Conservation (phyloP, 2,797 vertebrate species). For the Discoglossus pictus region DNA sequence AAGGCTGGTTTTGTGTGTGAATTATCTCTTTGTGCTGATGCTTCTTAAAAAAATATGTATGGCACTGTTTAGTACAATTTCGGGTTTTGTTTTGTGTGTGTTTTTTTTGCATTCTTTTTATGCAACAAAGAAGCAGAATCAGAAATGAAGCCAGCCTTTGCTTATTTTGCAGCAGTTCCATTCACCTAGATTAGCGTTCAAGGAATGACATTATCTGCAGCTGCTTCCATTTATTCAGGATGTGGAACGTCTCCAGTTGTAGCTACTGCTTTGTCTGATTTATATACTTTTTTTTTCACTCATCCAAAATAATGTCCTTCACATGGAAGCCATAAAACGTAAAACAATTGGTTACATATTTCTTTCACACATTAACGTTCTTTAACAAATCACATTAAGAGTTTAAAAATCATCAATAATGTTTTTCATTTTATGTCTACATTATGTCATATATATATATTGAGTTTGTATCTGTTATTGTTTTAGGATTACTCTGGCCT, state of each 20-base stretch:
- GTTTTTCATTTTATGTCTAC: too few species aligned
- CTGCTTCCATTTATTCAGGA: slow-evolving; percentile 41
- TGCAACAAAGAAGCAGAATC: slow-evolving; percentile 44
- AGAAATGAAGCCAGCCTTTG: slow-evolving; percentile 37
- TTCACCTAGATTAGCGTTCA: slow-evolving; percentile 49
- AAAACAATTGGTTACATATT: slow-evolving; percentile 1
- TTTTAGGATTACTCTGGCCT: too few species aligned
- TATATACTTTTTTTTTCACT: slow-evolving; percentile 9
- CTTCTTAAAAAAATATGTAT: slow-evolving; percentile 15
- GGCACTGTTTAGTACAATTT: slow-evolving; percentile 28
- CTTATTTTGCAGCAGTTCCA: slow-evolving; percentile 28
- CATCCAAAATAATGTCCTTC: slow-evolving; percentile 18
- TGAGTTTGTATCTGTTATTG: too few species aligned
- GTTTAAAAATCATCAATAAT: too few species aligned
- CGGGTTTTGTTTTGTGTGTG: slow-evolving; percentile 9
- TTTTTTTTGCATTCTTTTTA: slow-evolving; percentile 34
- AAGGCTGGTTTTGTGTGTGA: slow-evolving; percentile 5
- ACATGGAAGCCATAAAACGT: slow-evolving; percentile 10
- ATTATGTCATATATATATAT: too few species aligned
- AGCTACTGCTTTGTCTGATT: slow-evolving; percentile 38
- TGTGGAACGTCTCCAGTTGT: slow-evolving; percentile 41
- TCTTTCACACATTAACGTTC: not conserved
- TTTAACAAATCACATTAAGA: slow-evolving; percentile 34
- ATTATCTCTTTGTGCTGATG: slow-evolving; percentile 9
- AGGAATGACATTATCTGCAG: slow-evolving; percentile 42